These are phyloP conservation scores for Cygnus atratus DNA, from an alignment of 2,113 vertebrate species.

Conservation along the genomic window DNA sequence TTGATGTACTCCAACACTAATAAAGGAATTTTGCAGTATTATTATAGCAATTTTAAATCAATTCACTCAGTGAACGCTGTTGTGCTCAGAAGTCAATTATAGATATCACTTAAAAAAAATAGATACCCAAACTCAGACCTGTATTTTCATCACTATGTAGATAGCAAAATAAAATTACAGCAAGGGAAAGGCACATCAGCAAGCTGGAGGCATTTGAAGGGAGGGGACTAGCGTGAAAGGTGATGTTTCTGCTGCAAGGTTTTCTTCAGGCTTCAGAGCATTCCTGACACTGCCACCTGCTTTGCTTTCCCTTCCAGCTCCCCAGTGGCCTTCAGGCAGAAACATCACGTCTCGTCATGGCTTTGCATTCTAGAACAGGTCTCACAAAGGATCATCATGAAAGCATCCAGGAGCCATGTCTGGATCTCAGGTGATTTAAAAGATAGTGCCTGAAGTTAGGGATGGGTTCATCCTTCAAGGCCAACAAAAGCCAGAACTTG, in stretches of 20 bases:
- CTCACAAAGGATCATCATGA: not conserved
- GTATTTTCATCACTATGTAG: conserved; percentile 2
- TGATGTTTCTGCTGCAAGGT: conserved; percentile 1
- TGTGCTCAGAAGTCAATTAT: conserved; percentile 46
- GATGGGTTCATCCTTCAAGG: not conserved
- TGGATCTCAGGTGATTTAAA: not conserved
- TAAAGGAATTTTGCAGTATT: conserved; percentile 62
- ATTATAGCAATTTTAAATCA: conserved; percentile 63
- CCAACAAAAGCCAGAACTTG: not conserved
- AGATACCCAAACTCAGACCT: not conserved
- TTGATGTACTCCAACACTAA: conserved; percentile 37
- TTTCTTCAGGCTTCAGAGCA: not conserved
- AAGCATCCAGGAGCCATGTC: not conserved
- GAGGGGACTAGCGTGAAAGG: not conserved
- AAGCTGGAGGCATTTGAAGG: not conserved
- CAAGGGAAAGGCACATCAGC: not conserved
- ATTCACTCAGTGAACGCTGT: not conserved
- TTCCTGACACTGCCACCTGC: not conserved
- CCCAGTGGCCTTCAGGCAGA: conserved; percentile 1
- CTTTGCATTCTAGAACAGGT: not conserved
- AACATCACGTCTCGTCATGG: not conserved
- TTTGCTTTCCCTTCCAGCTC: not conserved
- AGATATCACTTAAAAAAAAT: conserved; percentile 28
- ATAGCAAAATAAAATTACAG: conserved; percentile 12
- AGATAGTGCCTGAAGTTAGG: conserved; percentile 15